Percentiles rank a stretch among this genome's conserved stretches.
These are phyloP conservation scores for Terrapene triunguis DNA, from an alignment of 2,113 vertebrate genomes.

Conservation along the genomic window DNA sequence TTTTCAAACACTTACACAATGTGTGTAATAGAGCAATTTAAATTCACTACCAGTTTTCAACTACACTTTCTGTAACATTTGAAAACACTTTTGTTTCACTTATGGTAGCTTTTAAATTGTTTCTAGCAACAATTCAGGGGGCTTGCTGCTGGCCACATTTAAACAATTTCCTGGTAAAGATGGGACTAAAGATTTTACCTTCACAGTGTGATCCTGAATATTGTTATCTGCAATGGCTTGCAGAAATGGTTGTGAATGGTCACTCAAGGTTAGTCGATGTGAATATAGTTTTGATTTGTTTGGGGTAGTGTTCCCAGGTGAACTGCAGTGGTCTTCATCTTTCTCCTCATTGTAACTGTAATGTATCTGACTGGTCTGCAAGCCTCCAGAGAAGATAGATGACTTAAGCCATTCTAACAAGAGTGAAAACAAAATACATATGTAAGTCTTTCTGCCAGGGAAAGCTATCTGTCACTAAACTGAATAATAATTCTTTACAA, in stretches of 20 bases:
- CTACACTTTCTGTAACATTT: not conserved
- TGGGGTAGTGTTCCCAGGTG: conserved; percentile 90
- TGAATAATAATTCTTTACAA: not conserved
- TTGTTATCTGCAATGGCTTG: conserved; percentile 97
- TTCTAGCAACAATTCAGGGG: not conserved
- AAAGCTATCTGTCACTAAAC: not conserved
- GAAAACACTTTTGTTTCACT: not conserved
- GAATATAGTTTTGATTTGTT: conserved; percentile 92
- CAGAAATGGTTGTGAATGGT: conserved; percentile 96
- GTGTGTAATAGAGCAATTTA: not conserved
- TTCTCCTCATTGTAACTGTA: conserved; percentile 99
- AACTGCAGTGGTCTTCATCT: conserved; percentile 98
- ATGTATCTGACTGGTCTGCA: conserved; percentile 98
- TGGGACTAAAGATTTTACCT: conserved; percentile 78
- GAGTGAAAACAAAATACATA: not conserved
- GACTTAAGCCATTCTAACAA: conserved; percentile 95
- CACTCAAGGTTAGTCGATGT: conserved; percentile 87
- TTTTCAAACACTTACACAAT: too few species aligned
- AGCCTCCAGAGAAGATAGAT: conserved; percentile 95
- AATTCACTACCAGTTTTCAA: not conserved
- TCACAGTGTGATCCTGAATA: conserved; percentile 96
- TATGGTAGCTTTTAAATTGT: not conserved
- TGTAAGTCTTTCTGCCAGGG: not conserved
- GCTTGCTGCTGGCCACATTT: not conserved
- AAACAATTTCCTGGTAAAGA: not conserved